These are phyloP conservation scores for Gavia stellata DNA, from an alignment of 2,113 vertebrate species.

Conservation along the genomic window DNA sequence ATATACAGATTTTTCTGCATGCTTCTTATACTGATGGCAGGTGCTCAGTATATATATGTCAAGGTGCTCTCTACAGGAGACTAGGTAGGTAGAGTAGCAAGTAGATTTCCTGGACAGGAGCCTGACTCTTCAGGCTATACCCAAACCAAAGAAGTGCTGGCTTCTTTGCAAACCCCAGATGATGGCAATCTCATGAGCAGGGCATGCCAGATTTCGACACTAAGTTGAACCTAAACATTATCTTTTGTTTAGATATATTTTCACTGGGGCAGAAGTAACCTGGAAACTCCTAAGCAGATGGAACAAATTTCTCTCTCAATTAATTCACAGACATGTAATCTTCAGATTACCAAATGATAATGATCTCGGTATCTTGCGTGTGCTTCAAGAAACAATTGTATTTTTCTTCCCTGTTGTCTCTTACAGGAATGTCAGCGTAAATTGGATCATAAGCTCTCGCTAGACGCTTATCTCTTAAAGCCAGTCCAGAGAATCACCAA, in stretches of 20 bases:
- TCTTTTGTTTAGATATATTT: not conserved
- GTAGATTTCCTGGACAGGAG: not conserved
- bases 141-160: not conserved
- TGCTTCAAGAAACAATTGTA: not conserved
- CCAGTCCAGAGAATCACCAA: conserved; percentile 93
- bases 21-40: not conserved
- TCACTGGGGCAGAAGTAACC: not conserved
- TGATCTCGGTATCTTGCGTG: not conserved
- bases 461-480: conserved; percentile 90
- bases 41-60: not conserved
- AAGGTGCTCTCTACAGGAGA: not conserved
- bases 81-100: not conserved
- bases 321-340: not conserved
- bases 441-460: conserved; percentile 88
- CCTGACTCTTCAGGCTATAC: not conserved
- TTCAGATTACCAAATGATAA: not conserved
- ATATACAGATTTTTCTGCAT: not conserved
- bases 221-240: not conserved
- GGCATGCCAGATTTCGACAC: not conserved
- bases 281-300: not conserved
- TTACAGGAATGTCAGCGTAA: conserved; percentile 80
- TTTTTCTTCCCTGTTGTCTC: not conserved
- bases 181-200: not conserved
- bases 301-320: not conserved
- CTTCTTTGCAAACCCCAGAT: not conserved